Conservation (phyloP, 1,140 invertebrate genomes). For the Berghia stephanieae region DNA sequence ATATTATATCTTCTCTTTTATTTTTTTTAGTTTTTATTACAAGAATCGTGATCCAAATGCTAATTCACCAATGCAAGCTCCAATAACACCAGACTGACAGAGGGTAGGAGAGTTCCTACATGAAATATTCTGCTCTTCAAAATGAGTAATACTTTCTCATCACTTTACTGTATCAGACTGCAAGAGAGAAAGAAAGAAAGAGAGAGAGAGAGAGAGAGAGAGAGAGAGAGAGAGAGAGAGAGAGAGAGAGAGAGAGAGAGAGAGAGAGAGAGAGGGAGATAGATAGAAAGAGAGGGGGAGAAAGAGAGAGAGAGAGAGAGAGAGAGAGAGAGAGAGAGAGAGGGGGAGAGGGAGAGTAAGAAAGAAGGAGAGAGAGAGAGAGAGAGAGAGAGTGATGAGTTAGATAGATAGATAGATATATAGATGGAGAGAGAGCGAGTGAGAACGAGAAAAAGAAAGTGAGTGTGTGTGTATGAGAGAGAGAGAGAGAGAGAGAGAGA, state of each 20-base stretch:
- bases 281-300: not conserved
- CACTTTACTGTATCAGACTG: not conserved
- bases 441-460: conserved; percentile 16
- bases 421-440: conserved; percentile 4
- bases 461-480: not conserved
- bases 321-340: not conserved
- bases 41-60: not conserved
- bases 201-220: conserved; percentile 18
- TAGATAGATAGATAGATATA: not conserved
- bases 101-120: not conserved
- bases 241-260: conserved; percentile 8
- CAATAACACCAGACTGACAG: not conserved
- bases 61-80: not conserved
- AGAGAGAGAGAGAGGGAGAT: conserved; percentile 14
- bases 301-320: not conserved
- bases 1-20: not conserved
- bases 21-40: not conserved
- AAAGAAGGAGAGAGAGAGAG: not conserved
- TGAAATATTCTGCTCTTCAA: not conserved
- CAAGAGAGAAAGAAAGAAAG: not conserved
- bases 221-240: not conserved
- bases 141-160: not conserved
- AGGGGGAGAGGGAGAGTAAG: not conserved
- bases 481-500: conserved; percentile 24
- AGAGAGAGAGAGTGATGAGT: not conserved